Evolutionary conservation across 2,113 vertebrate species (phyloP).

Genomic region (Eulacestoma nigropectus): DNA sequence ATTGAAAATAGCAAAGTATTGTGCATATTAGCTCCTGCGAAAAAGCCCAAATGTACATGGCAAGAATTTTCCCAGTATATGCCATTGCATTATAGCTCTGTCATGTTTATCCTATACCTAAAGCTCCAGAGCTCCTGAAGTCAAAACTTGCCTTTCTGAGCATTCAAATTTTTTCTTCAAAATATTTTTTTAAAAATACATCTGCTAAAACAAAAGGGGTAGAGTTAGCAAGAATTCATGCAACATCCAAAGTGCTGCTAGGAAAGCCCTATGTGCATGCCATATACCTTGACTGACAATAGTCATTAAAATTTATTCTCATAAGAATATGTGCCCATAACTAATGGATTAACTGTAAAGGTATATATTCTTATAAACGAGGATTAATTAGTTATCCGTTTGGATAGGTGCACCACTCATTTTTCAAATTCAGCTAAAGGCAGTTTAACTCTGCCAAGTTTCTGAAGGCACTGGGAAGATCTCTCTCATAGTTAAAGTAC

Average conservation of each 20-base stretch:
- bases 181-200: background rate
- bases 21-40: background rate
- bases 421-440: conserved; percentile 66
- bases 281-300: conserved; percentile 50
- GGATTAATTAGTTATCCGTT: conserved; percentile 62
- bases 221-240: background rate
- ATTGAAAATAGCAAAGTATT: background rate
- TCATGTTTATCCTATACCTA: background rate
- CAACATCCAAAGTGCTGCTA: background rate
- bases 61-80: background rate
- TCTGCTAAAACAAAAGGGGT: background rate
- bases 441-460: conserved; percentile 49
- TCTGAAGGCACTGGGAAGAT: background rate
- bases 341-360: conserved; percentile 65
- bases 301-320: conserved; percentile 67
- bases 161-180: background rate
- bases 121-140: background rate
- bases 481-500: background rate
- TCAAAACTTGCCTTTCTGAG: background rate
- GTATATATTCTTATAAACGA: conserved; percentile 60
- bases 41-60: background rate
- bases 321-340: conserved; percentile 58
- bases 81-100: background rate
- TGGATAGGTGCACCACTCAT: conserved; percentile 27
- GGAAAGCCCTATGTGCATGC: background rate